A percentile compares a stretch with the other conserved stretches of the same genome.
These are phyloP conservation scores for Turritopsis rubra DNA, from an alignment of 30 jellyfish, hydroid and myxozoan genomes.

Conservation along the genomic window DNA sequence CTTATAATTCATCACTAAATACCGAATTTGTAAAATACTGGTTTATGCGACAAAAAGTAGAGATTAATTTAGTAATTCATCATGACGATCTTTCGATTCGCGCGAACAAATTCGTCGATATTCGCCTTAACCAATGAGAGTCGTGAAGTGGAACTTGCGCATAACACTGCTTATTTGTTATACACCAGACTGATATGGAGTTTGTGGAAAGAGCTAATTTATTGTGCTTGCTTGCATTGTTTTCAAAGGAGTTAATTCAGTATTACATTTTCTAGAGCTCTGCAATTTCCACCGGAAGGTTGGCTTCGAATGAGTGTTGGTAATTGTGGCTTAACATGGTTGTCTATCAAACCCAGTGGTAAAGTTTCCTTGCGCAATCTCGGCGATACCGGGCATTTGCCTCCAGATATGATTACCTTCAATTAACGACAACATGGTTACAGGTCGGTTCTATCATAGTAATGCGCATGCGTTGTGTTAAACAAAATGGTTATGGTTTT, in stretches of 20 bases:
- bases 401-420: constrained; percentile 78
- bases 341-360: constrained; percentile 86
- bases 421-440: constrained; percentile 14
- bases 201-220: neutral
- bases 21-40: no score
- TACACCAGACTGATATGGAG: no score
- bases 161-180: no score
- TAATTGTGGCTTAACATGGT: constrained; percentile 79
- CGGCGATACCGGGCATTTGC: constrained; percentile 95
- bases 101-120: no score
- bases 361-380: constrained; percentile 69
- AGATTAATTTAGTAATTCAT: no score
- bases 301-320: constrained; percentile 98
- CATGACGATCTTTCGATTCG: no score
- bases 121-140: no score
- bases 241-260: neutral
- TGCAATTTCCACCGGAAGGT: constrained; percentile 97
- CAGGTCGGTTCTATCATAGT: neutral
- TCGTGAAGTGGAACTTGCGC: no score
- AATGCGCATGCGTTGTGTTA: neutral
- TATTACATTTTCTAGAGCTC: constrained; percentile 43
- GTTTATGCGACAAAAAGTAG: no score
- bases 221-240: neutral
- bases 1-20: no score
- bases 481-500: neutral